Percentiles rank a stretch among this genome's conserved stretches.
Conservation (phyloP, 2,113 vertebrate genomes). For the Cisticola juncidis region DNA sequence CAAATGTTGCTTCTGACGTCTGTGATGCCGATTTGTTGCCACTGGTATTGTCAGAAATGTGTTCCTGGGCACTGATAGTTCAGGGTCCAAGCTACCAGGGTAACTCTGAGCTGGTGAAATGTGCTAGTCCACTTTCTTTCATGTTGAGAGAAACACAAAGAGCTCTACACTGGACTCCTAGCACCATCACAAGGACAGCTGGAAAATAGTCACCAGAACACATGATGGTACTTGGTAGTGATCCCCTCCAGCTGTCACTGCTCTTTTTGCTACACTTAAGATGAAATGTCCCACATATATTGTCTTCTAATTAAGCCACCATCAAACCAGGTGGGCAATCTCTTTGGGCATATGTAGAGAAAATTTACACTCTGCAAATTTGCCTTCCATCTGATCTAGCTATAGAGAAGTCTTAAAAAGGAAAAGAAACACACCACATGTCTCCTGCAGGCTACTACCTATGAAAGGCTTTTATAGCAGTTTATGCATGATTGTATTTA, state of each 20-base stretch:
- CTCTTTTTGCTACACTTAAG: background rate
- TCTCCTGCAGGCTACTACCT: background rate
- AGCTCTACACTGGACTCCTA: background rate
- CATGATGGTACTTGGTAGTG: background rate
- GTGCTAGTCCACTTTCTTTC: background rate
- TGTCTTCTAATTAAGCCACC: background rate
- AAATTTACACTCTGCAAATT: background rate
- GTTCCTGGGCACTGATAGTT: background rate
- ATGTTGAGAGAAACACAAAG: fast-evolving
- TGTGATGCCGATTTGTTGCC: background rate
- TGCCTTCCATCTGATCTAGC: background rate
- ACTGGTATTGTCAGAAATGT: background rate
- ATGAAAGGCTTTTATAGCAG: background rate
- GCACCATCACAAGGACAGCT: background rate
- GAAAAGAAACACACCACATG: background rate
- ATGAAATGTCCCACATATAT: background rate
- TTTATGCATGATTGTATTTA: background rate
- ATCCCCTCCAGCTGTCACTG: background rate
- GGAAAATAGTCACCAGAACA: background rate
- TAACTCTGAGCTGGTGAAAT: fast-evolving
- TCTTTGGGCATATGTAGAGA: background rate
- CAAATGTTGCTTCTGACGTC: background rate
- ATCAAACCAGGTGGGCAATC: background rate
- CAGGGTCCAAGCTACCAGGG: background rate
- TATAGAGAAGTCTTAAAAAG: background rate